A percentile compares a stretch with the other conserved stretches of the same genome.
Evolutionary conservation across 2,113 vertebrate species (phyloP).

Genomic region (Alosa alosa): DNA sequence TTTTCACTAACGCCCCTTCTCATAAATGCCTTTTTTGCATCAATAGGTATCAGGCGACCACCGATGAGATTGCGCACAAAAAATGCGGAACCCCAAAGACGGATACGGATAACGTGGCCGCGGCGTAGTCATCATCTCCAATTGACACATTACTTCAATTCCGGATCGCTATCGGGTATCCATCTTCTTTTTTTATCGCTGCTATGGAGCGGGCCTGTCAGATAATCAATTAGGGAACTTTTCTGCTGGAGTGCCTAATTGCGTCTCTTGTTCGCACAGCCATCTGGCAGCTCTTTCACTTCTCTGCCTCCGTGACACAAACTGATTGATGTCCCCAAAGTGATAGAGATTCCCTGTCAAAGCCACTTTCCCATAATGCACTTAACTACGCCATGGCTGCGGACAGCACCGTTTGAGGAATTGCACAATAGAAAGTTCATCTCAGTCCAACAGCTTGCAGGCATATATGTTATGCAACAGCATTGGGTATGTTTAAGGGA

Average conservation of each 20-base stretch:
- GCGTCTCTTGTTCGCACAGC: constrained; percentile 44
- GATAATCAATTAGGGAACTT: constrained; percentile 53
- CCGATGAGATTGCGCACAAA: constrained; percentile 38
- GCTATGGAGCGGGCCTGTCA: constrained; percentile 34
- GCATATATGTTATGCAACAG: neutral
- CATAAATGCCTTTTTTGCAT: constrained; percentile 43
- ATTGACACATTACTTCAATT: constrained; percentile 41
- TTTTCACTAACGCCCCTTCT: constrained; percentile 32
- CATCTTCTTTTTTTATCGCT: constrained; percentile 15
- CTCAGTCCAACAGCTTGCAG: neutral
- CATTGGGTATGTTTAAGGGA: neutral
- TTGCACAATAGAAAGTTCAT: neutral
- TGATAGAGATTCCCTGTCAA: constrained; percentile 43
- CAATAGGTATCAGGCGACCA: constrained; percentile 33
- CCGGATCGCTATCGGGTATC: constrained; percentile 33
- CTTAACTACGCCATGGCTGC: constrained; percentile 20
- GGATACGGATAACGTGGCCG: constrained; percentile 20
- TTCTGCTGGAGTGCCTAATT: constrained; percentile 53
- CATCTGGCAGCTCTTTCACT: constrained; percentile 46
- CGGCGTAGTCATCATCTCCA: constrained; percentile 26
- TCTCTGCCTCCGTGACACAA: constrained; percentile 36
- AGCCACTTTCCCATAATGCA: constrained; percentile 30
- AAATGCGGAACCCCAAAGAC: neutral
- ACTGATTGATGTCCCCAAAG: constrained; percentile 43
- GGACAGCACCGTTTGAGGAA: constrained; percentile 15